Evolutionary conservation across 2,113 vertebrate species (phyloP).

Genomic region (Falco punctatus): DNA sequence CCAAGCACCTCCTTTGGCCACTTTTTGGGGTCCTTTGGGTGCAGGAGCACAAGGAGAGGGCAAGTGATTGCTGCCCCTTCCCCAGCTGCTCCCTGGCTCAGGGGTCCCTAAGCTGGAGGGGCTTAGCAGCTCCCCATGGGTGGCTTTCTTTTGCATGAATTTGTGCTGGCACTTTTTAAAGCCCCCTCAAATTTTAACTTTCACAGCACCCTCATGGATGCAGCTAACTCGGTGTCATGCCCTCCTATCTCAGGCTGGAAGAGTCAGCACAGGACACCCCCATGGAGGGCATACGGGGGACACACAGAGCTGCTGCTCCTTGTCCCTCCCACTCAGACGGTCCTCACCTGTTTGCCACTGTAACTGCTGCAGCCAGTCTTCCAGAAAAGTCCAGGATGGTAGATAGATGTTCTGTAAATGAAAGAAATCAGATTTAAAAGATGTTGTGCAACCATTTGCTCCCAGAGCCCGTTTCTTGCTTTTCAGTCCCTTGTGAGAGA

Average conservation of each 20-base stretch:
- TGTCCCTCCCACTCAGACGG: not conserved
- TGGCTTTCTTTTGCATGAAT: not conserved
- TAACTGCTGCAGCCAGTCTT: not conserved
- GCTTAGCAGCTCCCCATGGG: not conserved
- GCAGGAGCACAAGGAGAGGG: not conserved
- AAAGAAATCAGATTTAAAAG: not conserved
- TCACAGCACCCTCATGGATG: not conserved
- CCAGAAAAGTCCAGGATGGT: not conserved
- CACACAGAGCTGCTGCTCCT: not conserved
- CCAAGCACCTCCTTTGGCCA: not conserved
- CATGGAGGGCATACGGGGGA: fast-evolving
- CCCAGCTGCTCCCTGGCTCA: not conserved
- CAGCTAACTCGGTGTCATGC: not conserved
- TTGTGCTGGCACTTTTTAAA: not conserved
- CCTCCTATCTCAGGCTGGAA: not conserved
- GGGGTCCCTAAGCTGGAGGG: not conserved
- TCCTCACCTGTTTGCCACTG: not conserved
- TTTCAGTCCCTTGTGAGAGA: not conserved
- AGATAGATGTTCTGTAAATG: not conserved
- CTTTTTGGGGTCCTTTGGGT: not conserved
- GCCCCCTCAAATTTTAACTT: not conserved
- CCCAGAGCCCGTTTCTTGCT: not conserved
- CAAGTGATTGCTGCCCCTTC: not conserved
- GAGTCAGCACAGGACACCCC: not conserved
- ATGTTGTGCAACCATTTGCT: not conserved